Percentiles rank a stretch among this genome's conserved stretches.
Evolutionary conservation across 2,888 invertebrate genomes (phyloP).

Genomic region (Acronicta alni): DNA sequence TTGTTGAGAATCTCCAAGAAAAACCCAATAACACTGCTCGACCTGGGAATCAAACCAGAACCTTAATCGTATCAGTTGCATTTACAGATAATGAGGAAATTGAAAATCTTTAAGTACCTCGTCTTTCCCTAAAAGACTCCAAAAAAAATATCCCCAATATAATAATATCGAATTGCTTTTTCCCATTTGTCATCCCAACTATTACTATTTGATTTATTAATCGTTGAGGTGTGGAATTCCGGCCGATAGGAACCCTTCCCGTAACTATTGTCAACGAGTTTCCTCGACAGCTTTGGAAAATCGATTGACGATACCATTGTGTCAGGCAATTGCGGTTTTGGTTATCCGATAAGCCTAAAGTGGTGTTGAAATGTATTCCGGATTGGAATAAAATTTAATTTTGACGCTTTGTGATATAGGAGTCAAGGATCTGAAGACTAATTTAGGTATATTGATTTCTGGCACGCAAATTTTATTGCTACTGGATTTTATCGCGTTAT

Average conservation of each 20-base stretch:
- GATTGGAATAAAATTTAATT: background rate
- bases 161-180: background rate
- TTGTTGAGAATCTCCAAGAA: no score
- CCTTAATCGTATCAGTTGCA: no score
- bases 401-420: no score
- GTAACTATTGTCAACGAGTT: constrained; percentile 28
- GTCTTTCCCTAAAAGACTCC: background rate
- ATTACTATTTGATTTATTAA: constrained; percentile 31
- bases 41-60: no score
- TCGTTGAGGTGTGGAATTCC: constrained; percentile 24
- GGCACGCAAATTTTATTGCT: no score
- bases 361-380: background rate
- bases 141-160: background rate
- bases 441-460: background rate
- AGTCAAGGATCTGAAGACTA: no score
- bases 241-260: constrained; percentile 37
- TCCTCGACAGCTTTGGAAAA: background rate
- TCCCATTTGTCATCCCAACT: constrained; percentile 11
- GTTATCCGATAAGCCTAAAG: background rate
- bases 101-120: no score
- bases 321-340: constrained; percentile 19
- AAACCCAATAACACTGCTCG: no score
- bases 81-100: no score
- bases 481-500: no score
- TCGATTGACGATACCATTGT: constrained; percentile 16